Percentiles rank a stretch among this genome's conserved stretches.
These are phyloP conservation scores for Zelostemma sp. DNA, from an alignment of 1,140 invertebrate species.

Conservation along the genomic window DNA sequence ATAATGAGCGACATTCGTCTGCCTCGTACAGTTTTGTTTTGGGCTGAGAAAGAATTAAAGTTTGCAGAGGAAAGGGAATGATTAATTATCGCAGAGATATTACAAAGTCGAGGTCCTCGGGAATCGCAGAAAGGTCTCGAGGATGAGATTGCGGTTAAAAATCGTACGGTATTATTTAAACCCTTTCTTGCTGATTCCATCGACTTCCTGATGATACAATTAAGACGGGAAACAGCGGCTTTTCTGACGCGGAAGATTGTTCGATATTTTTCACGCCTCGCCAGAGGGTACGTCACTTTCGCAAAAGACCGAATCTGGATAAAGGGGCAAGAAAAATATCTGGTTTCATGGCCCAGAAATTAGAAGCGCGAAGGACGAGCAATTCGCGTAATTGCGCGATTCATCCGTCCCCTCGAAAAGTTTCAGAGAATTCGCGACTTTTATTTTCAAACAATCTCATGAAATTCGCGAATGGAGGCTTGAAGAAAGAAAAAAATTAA, in stretches of 20 bases:
- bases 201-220: slow-evolving; percentile 70
- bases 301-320: slow-evolving; percentile 14
- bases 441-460: background rate
- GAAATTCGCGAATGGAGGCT: no score
- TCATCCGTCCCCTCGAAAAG: background rate
- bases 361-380: slow-evolving; percentile 52
- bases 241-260: slow-evolving; percentile 68
- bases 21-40: background rate
- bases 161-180: slow-evolving; percentile 68
- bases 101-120: background rate
- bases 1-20: background rate
- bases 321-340: slow-evolving; percentile 64
- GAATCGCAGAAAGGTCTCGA: slow-evolving; percentile 30
- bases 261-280: slow-evolving; percentile 65
- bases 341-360: slow-evolving; percentile 58
- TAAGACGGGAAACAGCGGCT: slow-evolving; percentile 63
- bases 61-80: slow-evolving; percentile 3
- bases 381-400: slow-evolving; percentile 33
- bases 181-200: slow-evolving; percentile 51
- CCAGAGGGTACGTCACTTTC: slow-evolving; percentile 49
- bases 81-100: slow-evolving; percentile 6
- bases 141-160: slow-evolving; percentile 68
- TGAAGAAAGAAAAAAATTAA: slow-evolving; percentile 4
- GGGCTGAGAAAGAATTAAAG: background rate
- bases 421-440: background rate